Percentiles rank a stretch among this genome's conserved stretches.
phyloP scores from a whole-genome alignment of 2,888 invertebrate genomes.

The Athetis lepigone region DNA sequence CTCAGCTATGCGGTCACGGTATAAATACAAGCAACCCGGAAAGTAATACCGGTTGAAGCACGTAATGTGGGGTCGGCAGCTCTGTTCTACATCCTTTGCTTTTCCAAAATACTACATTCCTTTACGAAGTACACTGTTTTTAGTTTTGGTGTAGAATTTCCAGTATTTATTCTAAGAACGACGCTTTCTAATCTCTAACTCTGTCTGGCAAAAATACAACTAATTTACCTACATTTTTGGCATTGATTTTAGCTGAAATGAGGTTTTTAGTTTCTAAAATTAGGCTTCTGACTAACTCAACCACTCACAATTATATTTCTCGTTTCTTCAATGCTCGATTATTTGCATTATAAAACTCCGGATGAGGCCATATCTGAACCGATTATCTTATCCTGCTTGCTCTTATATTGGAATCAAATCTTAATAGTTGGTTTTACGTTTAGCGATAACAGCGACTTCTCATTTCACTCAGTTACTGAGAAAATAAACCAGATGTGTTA shows the following conservation, averaged over 20 bases:
- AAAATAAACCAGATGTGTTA: constrained; percentile 11
- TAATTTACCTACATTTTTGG: no score
- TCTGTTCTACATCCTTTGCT: constrained; percentile 44
- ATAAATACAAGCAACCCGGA: constrained; percentile 69
- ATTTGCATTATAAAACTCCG: constrained; percentile 5
- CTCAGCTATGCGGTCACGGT: constrained; percentile 76
- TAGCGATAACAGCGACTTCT: neutral
- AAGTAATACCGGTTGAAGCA: constrained; percentile 53
- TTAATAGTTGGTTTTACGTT: neutral
- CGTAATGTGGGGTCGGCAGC: constrained; percentile 44
- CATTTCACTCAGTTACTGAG: neutral
- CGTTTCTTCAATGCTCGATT: no score
- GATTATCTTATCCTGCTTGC: neutral
- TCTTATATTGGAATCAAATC: neutral
- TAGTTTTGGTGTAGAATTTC: no score
- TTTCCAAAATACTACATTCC: constrained; percentile 34
- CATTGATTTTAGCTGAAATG: no score
- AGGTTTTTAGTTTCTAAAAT: no score
- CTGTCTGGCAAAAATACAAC: no score
- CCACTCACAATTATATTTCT: no score
- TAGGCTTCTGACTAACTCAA: no score
- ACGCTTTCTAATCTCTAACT: no score
- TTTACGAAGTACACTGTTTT: no score
- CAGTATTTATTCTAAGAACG: no score
- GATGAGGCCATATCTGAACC: neutral